phyloP scores from a whole-genome alignment of 2,113 vertebrate species.

The Condylura cristata region DNA sequence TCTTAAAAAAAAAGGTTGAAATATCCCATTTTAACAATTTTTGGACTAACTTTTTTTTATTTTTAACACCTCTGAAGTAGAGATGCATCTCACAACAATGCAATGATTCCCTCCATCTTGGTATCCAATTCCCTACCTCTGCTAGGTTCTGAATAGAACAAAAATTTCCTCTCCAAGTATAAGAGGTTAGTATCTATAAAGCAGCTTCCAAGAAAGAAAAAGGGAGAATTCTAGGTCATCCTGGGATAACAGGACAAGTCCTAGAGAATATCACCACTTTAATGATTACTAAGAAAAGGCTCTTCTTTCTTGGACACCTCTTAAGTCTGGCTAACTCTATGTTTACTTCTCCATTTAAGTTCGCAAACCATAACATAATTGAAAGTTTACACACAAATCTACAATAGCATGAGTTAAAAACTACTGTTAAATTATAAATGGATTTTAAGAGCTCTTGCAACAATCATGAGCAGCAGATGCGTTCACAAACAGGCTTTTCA shows the following conservation, averaged over 20 bases:
- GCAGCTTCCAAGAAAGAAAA: background rate
- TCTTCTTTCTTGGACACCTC: constrained; percentile 5
- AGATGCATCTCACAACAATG: background rate
- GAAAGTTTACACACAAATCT: constrained; percentile 14
- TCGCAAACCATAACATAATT: background rate
- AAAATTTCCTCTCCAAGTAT: background rate
- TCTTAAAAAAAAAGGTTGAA: too few relatives aligned
- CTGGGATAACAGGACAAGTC: background rate
- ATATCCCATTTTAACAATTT: background rate
- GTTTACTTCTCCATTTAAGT: background rate
- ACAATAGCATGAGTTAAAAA: background rate
- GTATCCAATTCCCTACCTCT: background rate
- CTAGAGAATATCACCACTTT: background rate
- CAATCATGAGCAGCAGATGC: background rate
- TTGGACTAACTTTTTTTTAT: background rate
- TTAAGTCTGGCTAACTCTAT: background rate
- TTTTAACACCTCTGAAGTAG: background rate
- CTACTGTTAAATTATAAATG: background rate
- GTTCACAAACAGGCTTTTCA: background rate
- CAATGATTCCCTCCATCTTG: background rate
- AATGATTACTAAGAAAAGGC: background rate
- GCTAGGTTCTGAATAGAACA: background rate
- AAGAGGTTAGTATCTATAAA: background rate
- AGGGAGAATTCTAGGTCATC: background rate
- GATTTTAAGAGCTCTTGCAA: constrained; percentile 29